These are phyloP conservation scores for Syngnathus floridae DNA, from an alignment of 2,113 vertebrate species.

Conservation along the genomic window DNA sequence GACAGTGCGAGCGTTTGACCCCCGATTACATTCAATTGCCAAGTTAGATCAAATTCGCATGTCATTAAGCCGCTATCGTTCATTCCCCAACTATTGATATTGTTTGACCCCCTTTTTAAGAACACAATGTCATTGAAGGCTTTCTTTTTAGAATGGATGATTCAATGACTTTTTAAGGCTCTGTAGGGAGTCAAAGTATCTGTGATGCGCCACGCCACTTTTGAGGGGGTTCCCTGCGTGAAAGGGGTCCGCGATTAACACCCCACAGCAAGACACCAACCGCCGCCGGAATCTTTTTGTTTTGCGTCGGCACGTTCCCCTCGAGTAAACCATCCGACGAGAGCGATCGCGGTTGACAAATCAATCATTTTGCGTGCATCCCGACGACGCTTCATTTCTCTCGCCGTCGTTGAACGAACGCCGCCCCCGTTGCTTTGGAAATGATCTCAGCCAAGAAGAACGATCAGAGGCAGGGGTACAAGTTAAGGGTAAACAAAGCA, in stretches of 20 bases:
- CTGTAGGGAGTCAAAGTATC: neutral
- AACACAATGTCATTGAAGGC: too few relatives aligned
- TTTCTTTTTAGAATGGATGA: too few relatives aligned
- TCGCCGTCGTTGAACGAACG: neutral
- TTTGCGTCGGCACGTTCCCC: neutral
- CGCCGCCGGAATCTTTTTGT: neutral
- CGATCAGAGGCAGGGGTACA: neutral
- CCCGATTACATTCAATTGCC: constrained; percentile 24
- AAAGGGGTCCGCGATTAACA: neutral
- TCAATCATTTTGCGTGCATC: neutral
- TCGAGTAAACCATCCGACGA: neutral
- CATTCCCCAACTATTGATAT: neutral
- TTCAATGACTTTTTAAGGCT: neutral
- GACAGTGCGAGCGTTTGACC: constrained; percentile 10
- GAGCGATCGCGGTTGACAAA: neutral
- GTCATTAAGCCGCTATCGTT: constrained; percentile 8
- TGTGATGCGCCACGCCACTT: neutral
- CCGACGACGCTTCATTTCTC: neutral
- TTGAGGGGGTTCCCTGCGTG: neutral
- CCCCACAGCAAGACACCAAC: neutral
- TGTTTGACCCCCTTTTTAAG: constrained; percentile 7
- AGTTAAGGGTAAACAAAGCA: constrained; percentile 6
- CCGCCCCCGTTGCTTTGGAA: neutral
- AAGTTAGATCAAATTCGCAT: constrained; percentile 6
- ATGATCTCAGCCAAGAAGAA: neutral